phyloP scores from a whole-genome alignment of 2,113 vertebrate species.

The Aplodontia rufa region DNA sequence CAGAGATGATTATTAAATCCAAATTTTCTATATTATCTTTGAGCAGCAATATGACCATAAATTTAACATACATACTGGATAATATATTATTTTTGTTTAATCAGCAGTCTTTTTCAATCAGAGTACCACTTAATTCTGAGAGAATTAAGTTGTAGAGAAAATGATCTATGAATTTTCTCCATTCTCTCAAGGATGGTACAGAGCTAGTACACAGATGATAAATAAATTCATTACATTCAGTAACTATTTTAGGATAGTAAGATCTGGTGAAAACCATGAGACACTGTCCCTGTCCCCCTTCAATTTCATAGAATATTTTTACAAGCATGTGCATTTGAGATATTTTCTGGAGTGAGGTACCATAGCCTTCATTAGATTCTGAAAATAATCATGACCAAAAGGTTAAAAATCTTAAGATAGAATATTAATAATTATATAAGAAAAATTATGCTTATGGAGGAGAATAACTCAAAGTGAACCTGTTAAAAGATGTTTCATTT shows the following conservation, averaged over 20 bases:
- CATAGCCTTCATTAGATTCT: neutral
- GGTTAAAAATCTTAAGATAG: neutral
- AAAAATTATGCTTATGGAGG: neutral
- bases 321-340: neutral
- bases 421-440: neutral
- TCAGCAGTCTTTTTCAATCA: neutral
- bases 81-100: neutral
- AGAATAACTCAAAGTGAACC: conserved; percentile 24
- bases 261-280: neutral
- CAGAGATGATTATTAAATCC: neutral
- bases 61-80: neutral
- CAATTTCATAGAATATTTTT: neutral
- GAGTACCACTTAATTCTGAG: neutral
- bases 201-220: neutral
- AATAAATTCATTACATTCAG: neutral
- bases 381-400: neutral
- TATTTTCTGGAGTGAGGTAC: neutral
- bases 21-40: neutral
- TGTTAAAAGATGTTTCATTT: conserved; percentile 2
- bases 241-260: neutral
- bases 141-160: neutral
- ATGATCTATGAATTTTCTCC: conserved; percentile 11
- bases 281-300: neutral
- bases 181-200: neutral
- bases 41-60: neutral